Evolutionary conservation across 2,113 vertebrate species (phyloP).

Genomic region (Gambusia affinis): DNA sequence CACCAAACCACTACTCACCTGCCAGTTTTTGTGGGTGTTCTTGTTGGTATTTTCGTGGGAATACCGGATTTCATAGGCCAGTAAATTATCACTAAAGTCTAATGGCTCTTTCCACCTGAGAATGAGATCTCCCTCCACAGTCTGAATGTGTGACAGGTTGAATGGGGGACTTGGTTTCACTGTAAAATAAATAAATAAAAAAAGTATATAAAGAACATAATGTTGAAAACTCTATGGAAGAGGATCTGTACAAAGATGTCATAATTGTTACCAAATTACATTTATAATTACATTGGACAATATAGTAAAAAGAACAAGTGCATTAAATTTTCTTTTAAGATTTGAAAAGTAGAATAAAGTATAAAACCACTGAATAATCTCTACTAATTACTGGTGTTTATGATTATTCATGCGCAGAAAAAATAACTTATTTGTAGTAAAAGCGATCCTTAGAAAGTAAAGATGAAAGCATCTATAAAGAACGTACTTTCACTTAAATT

Average conservation of each 20-base stretch:
- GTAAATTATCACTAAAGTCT: conserved; percentile 32
- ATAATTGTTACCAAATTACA: neutral
- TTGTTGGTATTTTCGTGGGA: conserved; percentile 62
- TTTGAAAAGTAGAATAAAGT: too few species aligned
- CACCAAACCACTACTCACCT: conserved; percentile 57
- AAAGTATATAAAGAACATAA: neutral
- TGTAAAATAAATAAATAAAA: conserved; percentile 53
- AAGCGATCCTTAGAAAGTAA: too few species aligned
- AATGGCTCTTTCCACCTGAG: conserved; percentile 81
- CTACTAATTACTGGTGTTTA: too few species aligned
- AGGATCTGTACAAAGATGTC: neutral
- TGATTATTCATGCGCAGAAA: too few species aligned
- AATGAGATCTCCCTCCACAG: conserved; percentile 78
- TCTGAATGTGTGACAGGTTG: conserved; percentile 82
- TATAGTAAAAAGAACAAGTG: neutral
- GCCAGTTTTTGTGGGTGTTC: conserved; percentile 52
- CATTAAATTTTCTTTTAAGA: too few species aligned
- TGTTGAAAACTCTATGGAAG: neutral
- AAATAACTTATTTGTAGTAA: too few species aligned
- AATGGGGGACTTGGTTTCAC: conserved; percentile 86
- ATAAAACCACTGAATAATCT: too few species aligned
- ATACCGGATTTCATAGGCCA: conserved; percentile 86
- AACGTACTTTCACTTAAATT: too few species aligned
- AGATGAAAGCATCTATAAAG: too few species aligned
- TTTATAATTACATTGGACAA: neutral